Evolutionary conservation across 1,140 invertebrate species (phyloP).

Genomic region (Heliconius hermathena): DNA sequence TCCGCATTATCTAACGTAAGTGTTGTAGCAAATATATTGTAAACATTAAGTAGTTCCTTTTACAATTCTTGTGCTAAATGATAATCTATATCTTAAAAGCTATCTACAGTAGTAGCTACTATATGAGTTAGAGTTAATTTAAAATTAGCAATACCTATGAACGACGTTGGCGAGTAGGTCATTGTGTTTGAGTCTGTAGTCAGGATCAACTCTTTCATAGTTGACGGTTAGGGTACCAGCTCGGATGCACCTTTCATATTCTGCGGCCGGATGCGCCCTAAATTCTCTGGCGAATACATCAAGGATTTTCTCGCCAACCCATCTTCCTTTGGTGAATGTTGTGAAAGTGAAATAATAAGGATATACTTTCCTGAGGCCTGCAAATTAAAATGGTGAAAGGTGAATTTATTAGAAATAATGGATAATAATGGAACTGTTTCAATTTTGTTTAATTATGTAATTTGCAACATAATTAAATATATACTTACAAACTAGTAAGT

Average conservation of each 20-base stretch:
- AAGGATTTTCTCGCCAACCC: constrained; percentile 96
- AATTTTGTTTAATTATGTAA: neutral
- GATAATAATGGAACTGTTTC: neutral
- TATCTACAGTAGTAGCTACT: constrained; percentile 49
- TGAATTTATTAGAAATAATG: neutral
- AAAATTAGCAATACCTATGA: constrained; percentile 88
- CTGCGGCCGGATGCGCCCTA: constrained; percentile 94
- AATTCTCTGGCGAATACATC: constrained; percentile 98
- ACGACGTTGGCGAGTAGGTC: constrained; percentile 97
- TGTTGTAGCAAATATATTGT: constrained; percentile 28
- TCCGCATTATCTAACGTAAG: constrained; percentile 10
- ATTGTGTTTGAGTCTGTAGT: constrained; percentile 96
- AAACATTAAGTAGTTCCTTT: constrained; percentile 20
- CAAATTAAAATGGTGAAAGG: constrained; percentile 40
- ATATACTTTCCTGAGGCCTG: constrained; percentile 98
- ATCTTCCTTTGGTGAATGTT: constrained; percentile 98
- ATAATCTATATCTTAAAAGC: constrained; percentile 44
- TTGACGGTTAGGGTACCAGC: constrained; percentile 97
- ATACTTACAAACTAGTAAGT: too few relatives aligned
- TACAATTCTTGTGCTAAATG: constrained; percentile 38
- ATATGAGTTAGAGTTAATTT: constrained; percentile 19
- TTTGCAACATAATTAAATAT: too few relatives aligned
- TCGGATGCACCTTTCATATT: constrained; percentile 95
- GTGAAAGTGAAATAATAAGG: constrained; percentile 99
- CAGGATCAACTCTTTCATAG: constrained; percentile 94